Percentiles rank a stretch among this genome's conserved stretches.
Evolutionary conservation across 2,797 vertebrate genomes (phyloP).

Genomic region (Podarcis lilfordi): DNA sequence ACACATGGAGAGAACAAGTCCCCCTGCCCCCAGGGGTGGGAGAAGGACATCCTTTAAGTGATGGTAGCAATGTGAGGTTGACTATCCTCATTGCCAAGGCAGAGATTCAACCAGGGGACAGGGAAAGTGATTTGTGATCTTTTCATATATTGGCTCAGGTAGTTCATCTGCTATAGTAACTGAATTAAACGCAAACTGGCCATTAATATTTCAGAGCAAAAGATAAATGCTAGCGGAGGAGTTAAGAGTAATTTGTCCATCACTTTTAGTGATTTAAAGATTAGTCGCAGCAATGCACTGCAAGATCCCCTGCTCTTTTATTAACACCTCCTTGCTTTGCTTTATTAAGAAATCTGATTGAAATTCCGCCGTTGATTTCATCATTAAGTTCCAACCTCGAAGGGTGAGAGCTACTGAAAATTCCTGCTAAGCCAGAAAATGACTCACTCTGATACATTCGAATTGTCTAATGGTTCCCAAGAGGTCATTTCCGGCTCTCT

Average conservation of each 20-base stretch:
- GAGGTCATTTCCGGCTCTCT: too few species aligned
- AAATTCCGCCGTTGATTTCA: conserved; percentile 37
- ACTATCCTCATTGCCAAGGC: not conserved
- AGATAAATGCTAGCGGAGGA: conserved; percentile 48
- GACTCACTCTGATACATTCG: not conserved
- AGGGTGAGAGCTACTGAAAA: fast-evolving
- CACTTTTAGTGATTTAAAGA: conserved; percentile 53
- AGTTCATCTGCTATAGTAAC: conserved; percentile 59
- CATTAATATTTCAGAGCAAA: conserved; percentile 66
- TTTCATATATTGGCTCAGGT: conserved; percentile 4
- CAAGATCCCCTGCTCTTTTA: conserved; percentile 45
- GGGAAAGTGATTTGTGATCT: conserved; percentile 1
- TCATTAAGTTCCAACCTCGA: not conserved
- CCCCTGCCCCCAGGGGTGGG: not conserved
- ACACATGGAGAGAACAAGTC: not conserved
- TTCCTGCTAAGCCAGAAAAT: not conserved
- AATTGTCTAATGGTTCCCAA: not conserved
- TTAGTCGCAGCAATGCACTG: conserved; percentile 37
- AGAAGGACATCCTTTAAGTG: not conserved
- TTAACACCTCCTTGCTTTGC: conserved; percentile 46
- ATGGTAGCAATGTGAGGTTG: not conserved
- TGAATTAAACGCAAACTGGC: conserved; percentile 57
- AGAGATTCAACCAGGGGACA: conserved; percentile 49
- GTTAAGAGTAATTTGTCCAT: conserved; percentile 52
- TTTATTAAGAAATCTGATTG: conserved; percentile 52